Percentiles rank a stretch among this genome's conserved stretches.
phyloP scores from a whole-genome alignment of 2,797 vertebrate species.

The Pteronotus mesoamericanus region DNA sequence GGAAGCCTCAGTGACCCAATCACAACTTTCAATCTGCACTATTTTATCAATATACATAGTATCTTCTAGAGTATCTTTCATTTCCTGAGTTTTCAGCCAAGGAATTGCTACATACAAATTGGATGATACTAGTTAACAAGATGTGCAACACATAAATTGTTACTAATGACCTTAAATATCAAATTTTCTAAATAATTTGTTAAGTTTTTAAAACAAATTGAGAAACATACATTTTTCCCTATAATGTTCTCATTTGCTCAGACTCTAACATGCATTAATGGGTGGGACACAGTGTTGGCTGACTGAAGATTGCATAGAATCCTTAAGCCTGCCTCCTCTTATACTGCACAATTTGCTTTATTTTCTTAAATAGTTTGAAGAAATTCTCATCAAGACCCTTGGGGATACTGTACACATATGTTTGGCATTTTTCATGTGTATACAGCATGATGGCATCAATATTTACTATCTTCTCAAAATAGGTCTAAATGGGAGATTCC shows the following conservation, averaged over 20 bases:
- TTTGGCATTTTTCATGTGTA: conserved; percentile 51
- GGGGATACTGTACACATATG: conserved; percentile 28
- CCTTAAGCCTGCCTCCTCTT: neutral
- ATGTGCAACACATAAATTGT: neutral
- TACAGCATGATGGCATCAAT: conserved; percentile 42
- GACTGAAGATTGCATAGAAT: neutral
- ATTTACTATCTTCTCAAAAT: conserved; percentile 50
- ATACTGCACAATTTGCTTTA: neutral
- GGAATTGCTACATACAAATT: neutral
- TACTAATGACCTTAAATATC: neutral
- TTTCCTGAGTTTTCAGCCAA: neutral
- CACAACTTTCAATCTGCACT: neutral
- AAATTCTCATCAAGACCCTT: neutral
- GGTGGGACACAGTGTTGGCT: neutral
- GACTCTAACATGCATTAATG: neutral
- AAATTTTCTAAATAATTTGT: neutral
- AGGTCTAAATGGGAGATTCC: neutral
- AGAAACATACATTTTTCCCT: neutral
- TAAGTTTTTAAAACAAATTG: neutral
- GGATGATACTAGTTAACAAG: neutral
- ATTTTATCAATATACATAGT: neutral
- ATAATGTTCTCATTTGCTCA: neutral
- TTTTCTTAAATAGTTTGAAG: neutral
- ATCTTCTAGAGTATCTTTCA: neutral
- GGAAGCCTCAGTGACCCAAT: neutral